Base-by-base conservation (phyloP, 2,797 vertebrate genomes). In the Falco novaeseelandiae region DNA sequence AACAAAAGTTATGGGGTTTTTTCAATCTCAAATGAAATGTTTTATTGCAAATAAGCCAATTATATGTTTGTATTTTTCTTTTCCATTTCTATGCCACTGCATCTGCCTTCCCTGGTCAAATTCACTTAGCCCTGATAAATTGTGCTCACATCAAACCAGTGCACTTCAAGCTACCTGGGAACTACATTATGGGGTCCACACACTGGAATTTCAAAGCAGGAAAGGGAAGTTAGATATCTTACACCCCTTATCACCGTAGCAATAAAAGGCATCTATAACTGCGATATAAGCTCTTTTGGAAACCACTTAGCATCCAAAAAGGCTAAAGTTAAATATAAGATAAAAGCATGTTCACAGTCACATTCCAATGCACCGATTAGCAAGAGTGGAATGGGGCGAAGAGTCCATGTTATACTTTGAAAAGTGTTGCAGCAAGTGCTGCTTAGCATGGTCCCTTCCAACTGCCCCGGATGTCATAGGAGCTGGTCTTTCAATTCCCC, bases 271-370 rank as follows among this genome's bases (percentile, higher is more conserved):
- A 59, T 71, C 78, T 89, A 23, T 52, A 83, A 87, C 0, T 82
- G 67, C 3, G 17, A 70, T 85, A 73, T 3, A 80, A 91, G n/a
- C 52, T 77, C 79, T 83, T 95, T 83, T 57, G 51, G 29, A 89
- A 95, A 80, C 32, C 82, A 85, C 82, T 91, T 59, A 63, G 84
- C 78, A 66, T 80, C 87, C 67, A 23, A 62, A 81, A 87, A 87
- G 70, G 58, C 66, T 92, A 71, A 93, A 19, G 91, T 83, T 58
- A 90, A 87, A 92, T 59, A 14, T 10, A 38, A 94, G 84, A 87
- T 73, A 77, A 93, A 70, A 73, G 79, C 40, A 66, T 0, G 4
- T 15, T 76, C 63, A 32, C 71, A 85, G 89, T 29, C 67, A 78
- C 94, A 80, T 94, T 95, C 94, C 91, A 91, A 49, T 3, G 4